Evolutionary conservation across 2,113 vertebrate genomes (phyloP).

Genomic region (Dipodomys stephensi): DNA sequence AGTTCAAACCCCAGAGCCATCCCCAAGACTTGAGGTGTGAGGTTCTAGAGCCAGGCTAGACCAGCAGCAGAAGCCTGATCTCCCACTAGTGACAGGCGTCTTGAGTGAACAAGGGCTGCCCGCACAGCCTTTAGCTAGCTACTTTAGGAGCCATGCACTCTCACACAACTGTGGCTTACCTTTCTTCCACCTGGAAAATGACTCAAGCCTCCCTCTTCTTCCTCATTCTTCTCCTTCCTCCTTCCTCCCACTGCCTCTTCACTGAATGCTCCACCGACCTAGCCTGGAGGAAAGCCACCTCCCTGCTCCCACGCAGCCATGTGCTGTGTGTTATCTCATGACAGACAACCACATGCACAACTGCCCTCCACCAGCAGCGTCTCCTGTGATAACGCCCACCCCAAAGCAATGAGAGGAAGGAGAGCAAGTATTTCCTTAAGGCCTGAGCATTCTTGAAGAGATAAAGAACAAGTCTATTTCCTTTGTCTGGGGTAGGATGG

Average conservation of each 20-base stretch:
- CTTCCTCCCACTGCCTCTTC: neutral
- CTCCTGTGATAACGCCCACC: neutral
- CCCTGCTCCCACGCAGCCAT: neutral
- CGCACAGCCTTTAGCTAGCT: accelerated
- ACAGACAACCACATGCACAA: neutral
- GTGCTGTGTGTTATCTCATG: neutral
- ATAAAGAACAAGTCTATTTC: neutral
- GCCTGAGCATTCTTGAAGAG: neutral
- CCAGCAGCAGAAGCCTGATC: neutral
- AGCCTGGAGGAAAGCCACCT: neutral
- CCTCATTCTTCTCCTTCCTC: neutral
- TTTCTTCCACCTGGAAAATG: too few relatives aligned
- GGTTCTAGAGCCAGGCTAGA: neutral
- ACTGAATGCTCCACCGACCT: neutral
- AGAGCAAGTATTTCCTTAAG: too few relatives aligned
- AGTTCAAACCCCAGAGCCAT: too few relatives aligned
- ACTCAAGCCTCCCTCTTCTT: neutral
- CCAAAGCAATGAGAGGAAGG: neutral
- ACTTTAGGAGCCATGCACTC: neutral
- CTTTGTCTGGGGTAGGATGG: accelerated
- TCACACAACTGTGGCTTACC: neutral
- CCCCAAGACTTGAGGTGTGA: too few relatives aligned
- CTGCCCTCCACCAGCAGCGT: neutral
- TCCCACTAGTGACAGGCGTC: accelerated
- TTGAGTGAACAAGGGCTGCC: accelerated